phyloP scores from a whole-genome alignment of 2,113 vertebrate species.

The Hemiscyllium ocellatum region DNA sequence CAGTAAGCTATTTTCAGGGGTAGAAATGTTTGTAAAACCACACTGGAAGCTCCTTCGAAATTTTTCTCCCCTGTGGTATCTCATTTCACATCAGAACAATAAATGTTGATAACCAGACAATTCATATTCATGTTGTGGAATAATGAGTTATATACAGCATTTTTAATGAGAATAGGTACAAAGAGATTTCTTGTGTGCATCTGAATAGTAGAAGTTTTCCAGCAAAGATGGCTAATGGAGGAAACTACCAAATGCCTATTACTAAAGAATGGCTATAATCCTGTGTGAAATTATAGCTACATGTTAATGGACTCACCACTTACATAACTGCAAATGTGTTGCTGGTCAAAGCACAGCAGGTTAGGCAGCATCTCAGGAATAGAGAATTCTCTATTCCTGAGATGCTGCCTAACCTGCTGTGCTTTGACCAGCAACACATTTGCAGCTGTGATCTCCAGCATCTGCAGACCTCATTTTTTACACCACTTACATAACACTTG shows the following conservation, averaged over 20 bases:
- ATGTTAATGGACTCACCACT: not conserved
- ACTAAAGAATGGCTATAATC: not conserved
- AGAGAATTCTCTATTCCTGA: too few species aligned
- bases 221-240: not conserved
- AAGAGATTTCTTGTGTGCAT: not conserved
- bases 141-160: not conserved
- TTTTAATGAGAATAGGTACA: not conserved
- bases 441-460: too few species aligned
- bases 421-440: too few species aligned
- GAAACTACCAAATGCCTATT: not conserved
- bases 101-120: not conserved
- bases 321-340: too few species aligned
- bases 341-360: too few species aligned
- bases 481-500: not conserved
- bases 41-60: not conserved
- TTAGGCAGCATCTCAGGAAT: too few species aligned
- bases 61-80: not conserved
- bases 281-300: not conserved
- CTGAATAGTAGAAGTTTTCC: not conserved
- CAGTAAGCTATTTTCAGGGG: not conserved
- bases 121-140: not conserved
- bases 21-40: not conserved
- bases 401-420: too few species aligned
- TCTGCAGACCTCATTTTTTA: too few species aligned
- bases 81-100: not conserved